Conservation (phyloP, 1,140 invertebrate species). For the Drosophila novamexicana region DNA sequence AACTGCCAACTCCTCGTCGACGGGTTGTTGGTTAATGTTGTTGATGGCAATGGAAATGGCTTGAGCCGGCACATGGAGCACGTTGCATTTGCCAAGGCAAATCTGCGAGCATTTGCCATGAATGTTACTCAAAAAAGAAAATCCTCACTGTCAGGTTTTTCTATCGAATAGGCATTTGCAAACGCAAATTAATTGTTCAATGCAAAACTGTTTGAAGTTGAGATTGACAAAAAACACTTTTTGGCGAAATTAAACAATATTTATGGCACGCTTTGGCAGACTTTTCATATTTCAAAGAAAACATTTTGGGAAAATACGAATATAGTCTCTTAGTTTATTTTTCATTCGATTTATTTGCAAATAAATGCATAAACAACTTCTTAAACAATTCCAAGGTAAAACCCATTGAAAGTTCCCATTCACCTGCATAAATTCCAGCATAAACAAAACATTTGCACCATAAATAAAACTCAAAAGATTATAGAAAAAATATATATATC, state of each 20-base stretch:
- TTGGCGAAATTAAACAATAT: not conserved
- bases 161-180: conserved; percentile 4
- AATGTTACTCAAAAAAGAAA: conserved; percentile 31
- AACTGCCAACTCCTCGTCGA: conserved; percentile 56
- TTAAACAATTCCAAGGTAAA: not conserved
- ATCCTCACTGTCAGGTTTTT: conserved; percentile 26
- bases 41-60: conserved; percentile 39
- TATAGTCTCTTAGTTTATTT: too few relatives aligned
- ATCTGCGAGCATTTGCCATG: conserved; percentile 46
- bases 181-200: conserved; percentile 58
- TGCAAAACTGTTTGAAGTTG: conserved; percentile 50
- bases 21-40: conserved; percentile 19
- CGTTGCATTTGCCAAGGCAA: conserved; percentile 6
- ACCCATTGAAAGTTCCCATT: conserved; percentile 23
- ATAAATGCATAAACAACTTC: too few relatives aligned
- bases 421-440: conserved; percentile 34
- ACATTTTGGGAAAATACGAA: not conserved
- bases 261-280: not conserved
- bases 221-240: conserved; percentile 8
- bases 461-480: conserved; percentile 24
- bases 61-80: conserved; percentile 22
- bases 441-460: conserved; percentile 29
- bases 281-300: not conserved
- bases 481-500: conserved; percentile 36
- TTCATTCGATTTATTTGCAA: too few relatives aligned